phyloP scores from a whole-genome alignment of 2,797 vertebrate species.

The Acrossocheilus wenchowensis region DNA sequence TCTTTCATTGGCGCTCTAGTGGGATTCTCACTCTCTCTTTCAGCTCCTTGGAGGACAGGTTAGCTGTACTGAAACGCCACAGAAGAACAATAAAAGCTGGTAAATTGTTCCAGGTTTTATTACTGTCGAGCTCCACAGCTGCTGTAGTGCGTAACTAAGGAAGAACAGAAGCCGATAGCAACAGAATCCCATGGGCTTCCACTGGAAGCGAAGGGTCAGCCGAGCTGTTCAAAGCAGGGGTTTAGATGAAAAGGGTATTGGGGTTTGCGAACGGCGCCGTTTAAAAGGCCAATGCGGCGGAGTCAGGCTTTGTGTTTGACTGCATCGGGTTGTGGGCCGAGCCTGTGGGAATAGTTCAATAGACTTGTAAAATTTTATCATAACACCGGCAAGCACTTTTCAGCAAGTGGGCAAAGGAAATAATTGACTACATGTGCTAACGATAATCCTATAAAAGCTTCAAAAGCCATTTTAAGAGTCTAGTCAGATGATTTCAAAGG shows the following conservation, averaged over 20 bases:
- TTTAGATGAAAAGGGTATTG: slow-evolving; percentile 50
- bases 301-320: slow-evolving; percentile 75
- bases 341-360: slow-evolving; percentile 75
- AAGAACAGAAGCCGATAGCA: slow-evolving; percentile 82
- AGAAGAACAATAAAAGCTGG: slow-evolving; percentile 97
- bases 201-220: slow-evolving; percentile 66
- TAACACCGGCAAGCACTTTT: slow-evolving; percentile 71
- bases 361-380: slow-evolving; percentile 75
- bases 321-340: slow-evolving; percentile 71
- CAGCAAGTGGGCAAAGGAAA: slow-evolving; percentile 71
- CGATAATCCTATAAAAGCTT: slow-evolving; percentile 64
- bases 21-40: slow-evolving; percentile 75
- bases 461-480: slow-evolving; percentile 64
- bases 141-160: slow-evolving; percentile 90
- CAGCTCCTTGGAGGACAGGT: slow-evolving; percentile 91
- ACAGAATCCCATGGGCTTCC: slow-evolving; percentile 72
- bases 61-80: slow-evolving; percentile 88
- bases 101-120: slow-evolving; percentile 96
- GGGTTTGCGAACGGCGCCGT: slow-evolving; percentile 46
- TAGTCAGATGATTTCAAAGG: slow-evolving; percentile 55
- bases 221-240: slow-evolving; percentile 57
- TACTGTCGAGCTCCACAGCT: slow-evolving; percentile 86
- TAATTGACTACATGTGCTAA: slow-evolving; percentile 75
- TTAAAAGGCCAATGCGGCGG: slow-evolving; percentile 74
- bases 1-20: slow-evolving; percentile 93